Conservation (phyloP, 2,797 vertebrate genomes). For the Manis javanica region DNA sequence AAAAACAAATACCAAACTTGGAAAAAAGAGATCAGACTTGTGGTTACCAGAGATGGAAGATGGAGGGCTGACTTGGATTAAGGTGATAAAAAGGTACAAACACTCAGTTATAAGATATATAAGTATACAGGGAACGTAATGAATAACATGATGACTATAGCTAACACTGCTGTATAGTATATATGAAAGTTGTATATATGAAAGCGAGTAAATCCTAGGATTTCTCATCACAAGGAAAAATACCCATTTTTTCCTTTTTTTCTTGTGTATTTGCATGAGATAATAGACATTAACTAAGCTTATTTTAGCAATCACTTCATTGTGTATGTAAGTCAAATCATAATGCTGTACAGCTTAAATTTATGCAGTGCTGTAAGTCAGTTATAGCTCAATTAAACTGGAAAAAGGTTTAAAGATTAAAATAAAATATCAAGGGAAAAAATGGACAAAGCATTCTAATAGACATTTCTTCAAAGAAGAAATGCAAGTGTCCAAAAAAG, state of each 20-base stretch:
- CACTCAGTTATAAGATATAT: background rate
- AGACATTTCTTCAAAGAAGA: background rate
- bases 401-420: background rate
- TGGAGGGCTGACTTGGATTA: background rate
- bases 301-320: background rate
- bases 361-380: background rate
- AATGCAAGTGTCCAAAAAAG: background rate
- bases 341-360: background rate
- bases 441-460: background rate
- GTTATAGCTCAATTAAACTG: background rate
- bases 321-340: background rate
- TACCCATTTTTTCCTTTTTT: background rate
- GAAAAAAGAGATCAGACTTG: background rate
- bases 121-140: background rate
- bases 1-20: background rate
- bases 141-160: background rate
- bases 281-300: background rate
- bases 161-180: background rate
- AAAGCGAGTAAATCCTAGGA: background rate
- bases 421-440: background rate
- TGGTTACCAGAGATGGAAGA: background rate
- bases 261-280: background rate
- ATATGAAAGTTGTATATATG: background rate
- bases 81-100: background rate
- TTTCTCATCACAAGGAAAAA: background rate